Evolutionary conservation across 2,113 vertebrate species (phyloP).

Genomic region (Murina feae): DNA sequence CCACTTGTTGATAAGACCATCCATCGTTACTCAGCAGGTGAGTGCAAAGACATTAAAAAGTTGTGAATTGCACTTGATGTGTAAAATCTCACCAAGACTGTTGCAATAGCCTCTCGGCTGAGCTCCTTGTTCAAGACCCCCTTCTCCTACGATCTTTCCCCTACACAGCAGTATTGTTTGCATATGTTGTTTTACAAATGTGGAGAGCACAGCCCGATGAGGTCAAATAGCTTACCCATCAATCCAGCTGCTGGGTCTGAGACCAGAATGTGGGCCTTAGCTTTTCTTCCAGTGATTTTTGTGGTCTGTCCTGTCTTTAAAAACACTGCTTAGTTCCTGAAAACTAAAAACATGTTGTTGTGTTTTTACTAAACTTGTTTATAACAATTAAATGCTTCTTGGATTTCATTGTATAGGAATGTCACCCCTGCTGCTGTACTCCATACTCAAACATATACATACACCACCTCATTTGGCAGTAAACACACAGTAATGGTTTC

Average conservation of each 20-base stretch:
- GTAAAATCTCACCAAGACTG: neutral
- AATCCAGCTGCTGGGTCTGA: neutral
- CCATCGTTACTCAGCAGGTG: neutral
- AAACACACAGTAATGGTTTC: neutral
- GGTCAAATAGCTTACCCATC: neutral
- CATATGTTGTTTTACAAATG: neutral
- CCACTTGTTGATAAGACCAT: neutral
- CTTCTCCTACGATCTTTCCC: neutral
- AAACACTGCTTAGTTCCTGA: neutral
- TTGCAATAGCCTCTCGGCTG: neutral
- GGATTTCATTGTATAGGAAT: neutral
- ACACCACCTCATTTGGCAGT: neutral
- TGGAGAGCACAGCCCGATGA: neutral
- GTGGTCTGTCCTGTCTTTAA: neutral
- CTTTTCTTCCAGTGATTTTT: neutral
- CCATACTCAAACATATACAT: neutral
- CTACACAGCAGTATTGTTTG: neutral
- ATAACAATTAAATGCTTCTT: neutral
- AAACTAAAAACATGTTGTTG: neutral
- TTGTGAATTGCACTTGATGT: neutral
- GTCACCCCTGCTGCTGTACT: neutral
- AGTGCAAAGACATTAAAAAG: neutral
- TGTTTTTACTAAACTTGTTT: neutral
- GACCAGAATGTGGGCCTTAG: neutral
- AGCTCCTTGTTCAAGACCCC: neutral